These are phyloP conservation scores for Drosophila dives DNA, from an alignment of 2,888 invertebrate genomes.

Conservation along the genomic window DNA sequence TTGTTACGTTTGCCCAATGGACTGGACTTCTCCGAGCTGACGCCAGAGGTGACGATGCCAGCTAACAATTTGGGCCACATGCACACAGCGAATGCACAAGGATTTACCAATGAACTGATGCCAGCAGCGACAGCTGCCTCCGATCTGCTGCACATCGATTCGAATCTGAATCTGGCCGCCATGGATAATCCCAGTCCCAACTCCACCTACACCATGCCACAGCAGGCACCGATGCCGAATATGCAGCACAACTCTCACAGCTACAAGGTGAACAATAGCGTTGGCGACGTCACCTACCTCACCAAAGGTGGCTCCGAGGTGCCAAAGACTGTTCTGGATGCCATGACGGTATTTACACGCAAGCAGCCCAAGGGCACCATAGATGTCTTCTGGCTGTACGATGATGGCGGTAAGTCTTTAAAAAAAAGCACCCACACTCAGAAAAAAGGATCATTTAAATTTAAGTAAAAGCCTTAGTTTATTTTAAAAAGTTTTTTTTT, in stretches of 20 bases:
- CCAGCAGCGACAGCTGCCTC: conserved; percentile 81
- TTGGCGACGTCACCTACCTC: conserved; percentile 86
- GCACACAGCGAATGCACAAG: conserved; percentile 78
- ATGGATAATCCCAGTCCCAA: conserved; percentile 82
- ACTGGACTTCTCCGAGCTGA: conserved; percentile 89
- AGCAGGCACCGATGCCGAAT: conserved; percentile 81
- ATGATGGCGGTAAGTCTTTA: conserved; percentile 90
- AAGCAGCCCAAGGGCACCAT: conserved; percentile 93
- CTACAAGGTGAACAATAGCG: conserved; percentile 75
- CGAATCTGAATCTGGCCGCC: conserved; percentile 88
- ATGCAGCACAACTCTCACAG: conserved; percentile 71
- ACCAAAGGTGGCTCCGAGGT: conserved; percentile 87
- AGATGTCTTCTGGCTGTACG: conserved; percentile 99
- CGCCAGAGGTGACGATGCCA: conserved; percentile 72
- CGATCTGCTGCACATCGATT: conserved; percentile 88
- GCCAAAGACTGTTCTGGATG: conserved; percentile 88
- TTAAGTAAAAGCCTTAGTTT: too few species aligned
- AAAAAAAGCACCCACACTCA: neutral
- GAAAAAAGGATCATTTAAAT: neutral
- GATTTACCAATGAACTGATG: conserved; percentile 77
- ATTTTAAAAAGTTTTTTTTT: neutral
- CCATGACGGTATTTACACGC: conserved; percentile 90
- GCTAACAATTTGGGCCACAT: conserved; percentile 70
- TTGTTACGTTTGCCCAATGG: conserved; percentile 94
- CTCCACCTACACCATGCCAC: conserved; percentile 79